Evolutionary conservation across 1,140 invertebrate genomes (phyloP), one percentile per base, ranked within the genome.

Genomic region (Glomeris maerens): DNA sequence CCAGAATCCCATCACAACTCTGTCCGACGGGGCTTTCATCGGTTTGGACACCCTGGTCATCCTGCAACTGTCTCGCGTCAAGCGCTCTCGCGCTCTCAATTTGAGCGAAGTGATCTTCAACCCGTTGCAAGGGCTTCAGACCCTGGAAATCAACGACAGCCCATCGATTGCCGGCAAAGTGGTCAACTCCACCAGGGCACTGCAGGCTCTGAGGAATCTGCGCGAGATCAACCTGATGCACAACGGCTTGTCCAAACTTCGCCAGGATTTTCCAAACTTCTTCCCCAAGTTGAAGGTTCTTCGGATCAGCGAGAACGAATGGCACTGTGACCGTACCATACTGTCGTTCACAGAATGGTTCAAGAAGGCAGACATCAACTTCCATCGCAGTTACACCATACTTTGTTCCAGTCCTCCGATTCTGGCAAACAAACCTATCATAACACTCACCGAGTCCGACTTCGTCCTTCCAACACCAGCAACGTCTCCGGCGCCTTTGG

Each of bases 81-180:
- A 73, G 53, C 70, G 76, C 46, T 42, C 40, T 5, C 10, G 17
- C 10, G 56, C 72, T 1, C 59, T 72, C 22, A 70, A 74, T 28
- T 55, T 65, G 10, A 53, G 64, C 20, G 59, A 61, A 31, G 52
- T 62, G 47, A 56, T 69, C 49, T 64, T 68, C 57, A 72, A 78
- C 10, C 70, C 78, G 20, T 75, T 81, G 3, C 77, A 80, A 58
- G 72, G 75, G 59, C 69, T 90, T 25, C 71, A 79, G 57, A 74
- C 69, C 49, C 69, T 90, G 25, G 78, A 87, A 62, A 65, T 89
- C 36, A 78, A 81, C 52, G 73, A 74, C 50, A 88, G 84, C 60
- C 76, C 82, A 0, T 72, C 72, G 5, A 66, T 89, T 27, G 78
- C 79, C 1, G 67, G 73, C 38, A 78, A 77, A 59, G 67, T 85